phyloP scores from a whole-genome alignment of 2,113 vertebrate genomes.

The Dicrurus megarhynchus region DNA sequence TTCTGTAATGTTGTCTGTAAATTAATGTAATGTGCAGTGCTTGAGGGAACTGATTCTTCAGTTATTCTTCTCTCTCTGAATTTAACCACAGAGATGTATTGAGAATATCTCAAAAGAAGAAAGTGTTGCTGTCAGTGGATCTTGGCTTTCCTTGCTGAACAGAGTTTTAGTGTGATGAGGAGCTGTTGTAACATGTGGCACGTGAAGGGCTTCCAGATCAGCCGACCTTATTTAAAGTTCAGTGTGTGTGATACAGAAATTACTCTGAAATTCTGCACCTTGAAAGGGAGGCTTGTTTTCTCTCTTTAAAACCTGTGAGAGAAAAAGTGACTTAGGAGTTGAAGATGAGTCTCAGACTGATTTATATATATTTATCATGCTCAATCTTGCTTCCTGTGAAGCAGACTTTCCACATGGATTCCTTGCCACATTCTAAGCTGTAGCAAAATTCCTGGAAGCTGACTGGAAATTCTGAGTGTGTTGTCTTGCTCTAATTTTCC shows the following conservation, averaged over 20 bases:
- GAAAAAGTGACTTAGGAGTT: not conserved
- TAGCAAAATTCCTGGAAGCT: not conserved
- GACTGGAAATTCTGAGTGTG: not conserved
- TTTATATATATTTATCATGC: not conserved
- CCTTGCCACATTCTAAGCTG: not conserved
- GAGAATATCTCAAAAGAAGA: not conserved
- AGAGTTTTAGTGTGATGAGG: not conserved
- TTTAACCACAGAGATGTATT: not conserved
- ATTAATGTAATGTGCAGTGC: not conserved
- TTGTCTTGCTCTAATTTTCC: slow-evolving; percentile 33
- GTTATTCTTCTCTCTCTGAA: not conserved
- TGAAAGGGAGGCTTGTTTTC: not conserved
- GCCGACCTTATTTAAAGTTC: not conserved
- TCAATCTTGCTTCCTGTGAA: not conserved
- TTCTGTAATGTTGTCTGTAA: not conserved
- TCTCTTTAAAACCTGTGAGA: not conserved
- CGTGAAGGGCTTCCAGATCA: not conserved
- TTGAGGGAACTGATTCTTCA: not conserved
- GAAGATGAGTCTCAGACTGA: not conserved
- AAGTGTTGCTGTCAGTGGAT: not conserved
- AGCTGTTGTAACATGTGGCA: not conserved
- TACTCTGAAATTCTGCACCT: not conserved
- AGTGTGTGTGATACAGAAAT: not conserved
- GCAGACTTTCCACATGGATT: not conserved
- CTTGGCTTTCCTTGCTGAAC: not conserved